Evolutionary conservation across 2,888 invertebrate species (phyloP).

Genomic region (Eristalis intricaria): DNA sequence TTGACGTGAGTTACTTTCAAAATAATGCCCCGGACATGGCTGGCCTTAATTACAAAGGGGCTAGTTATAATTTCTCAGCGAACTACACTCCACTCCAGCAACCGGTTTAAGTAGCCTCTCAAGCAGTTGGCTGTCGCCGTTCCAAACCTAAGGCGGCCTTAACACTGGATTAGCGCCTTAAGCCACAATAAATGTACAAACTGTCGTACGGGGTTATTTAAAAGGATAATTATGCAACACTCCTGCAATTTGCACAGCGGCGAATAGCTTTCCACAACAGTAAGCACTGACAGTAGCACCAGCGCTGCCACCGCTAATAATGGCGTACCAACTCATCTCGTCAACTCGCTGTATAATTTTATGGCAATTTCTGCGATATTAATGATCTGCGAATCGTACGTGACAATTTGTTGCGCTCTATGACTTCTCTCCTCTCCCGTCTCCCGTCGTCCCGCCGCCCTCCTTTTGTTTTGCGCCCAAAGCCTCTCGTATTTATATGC

Average conservation of each 20-base stretch:
- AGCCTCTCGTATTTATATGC: slow-evolving; percentile 54
- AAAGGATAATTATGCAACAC: slow-evolving; percentile 39
- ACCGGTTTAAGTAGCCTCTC: not conserved
- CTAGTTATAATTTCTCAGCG: not conserved
- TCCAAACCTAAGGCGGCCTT: not conserved
- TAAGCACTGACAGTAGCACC: slow-evolving; percentile 17
- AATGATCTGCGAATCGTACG: slow-evolving; percentile 70
- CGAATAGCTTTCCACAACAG: slow-evolving; percentile 28
- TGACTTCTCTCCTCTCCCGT: not conserved
- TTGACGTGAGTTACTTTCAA: not conserved
- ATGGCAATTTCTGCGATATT: slow-evolving; percentile 45
- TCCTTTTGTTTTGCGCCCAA: slow-evolving; percentile 34
- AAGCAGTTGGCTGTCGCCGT: not conserved
- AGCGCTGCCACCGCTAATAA: slow-evolving; percentile 22
- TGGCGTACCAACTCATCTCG: slow-evolving; percentile 23
- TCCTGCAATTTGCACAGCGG: slow-evolving; percentile 10
- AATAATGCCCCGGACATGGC: not conserved
- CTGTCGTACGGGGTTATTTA: not conserved
- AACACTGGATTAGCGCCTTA: not conserved
- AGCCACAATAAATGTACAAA: not conserved
- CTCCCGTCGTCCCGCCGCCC: no score
- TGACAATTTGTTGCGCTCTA: slow-evolving; percentile 65
- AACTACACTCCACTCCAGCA: not conserved
- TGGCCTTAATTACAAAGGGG: not conserved
- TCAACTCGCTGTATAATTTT: slow-evolving; percentile 19